Conservation (phyloP, 2,888 invertebrate genomes). For the Sminthurides aquaticus region DNA sequence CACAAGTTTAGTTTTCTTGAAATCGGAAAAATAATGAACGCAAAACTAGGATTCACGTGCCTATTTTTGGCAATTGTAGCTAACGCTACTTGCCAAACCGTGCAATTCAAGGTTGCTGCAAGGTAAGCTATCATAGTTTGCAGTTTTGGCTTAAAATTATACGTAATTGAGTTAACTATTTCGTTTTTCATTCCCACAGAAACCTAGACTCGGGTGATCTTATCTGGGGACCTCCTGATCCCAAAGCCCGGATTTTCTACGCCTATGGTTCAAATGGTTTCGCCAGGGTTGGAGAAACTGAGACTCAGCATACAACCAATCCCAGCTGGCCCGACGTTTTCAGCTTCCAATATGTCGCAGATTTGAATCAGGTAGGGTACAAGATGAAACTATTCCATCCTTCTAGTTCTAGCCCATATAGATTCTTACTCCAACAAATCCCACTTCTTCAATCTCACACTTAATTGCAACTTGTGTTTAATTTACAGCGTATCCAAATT, state of each 20-base stretch:
- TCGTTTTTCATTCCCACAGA: not conserved
- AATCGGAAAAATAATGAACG: not conserved
- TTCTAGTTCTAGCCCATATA: not conserved
- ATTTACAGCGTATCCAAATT: conserved; percentile 5
- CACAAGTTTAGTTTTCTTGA: too few species aligned
- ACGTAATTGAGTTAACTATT: too few species aligned
- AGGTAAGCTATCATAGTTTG: not conserved
- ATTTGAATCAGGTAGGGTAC: conserved; percentile 1
- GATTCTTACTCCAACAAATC: too few species aligned
- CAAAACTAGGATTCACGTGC: not conserved
- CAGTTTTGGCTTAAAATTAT: not conserved
- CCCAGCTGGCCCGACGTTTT: conserved; percentile 2
- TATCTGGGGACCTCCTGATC: conserved; percentile 13
- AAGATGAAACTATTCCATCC: not conserved
- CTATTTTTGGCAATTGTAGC: not conserved
- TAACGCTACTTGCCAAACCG: conserved; percentile 35
- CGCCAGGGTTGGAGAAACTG: not conserved
- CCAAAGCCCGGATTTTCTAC: not conserved
- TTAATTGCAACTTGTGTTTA: not conserved
- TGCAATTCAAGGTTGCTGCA: not conserved
- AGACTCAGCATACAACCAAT: not conserved
- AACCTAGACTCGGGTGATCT: not conserved
- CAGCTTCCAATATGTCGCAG: conserved; percentile 3
- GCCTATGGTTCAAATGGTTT: conserved; percentile 5
- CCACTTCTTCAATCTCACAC: too few species aligned